A percentile compares a stretch with the other conserved stretches of the same genome.
Evolutionary conservation across 2,113 vertebrate species (phyloP).

Genomic region (Sakesphorus luctuosus): DNA sequence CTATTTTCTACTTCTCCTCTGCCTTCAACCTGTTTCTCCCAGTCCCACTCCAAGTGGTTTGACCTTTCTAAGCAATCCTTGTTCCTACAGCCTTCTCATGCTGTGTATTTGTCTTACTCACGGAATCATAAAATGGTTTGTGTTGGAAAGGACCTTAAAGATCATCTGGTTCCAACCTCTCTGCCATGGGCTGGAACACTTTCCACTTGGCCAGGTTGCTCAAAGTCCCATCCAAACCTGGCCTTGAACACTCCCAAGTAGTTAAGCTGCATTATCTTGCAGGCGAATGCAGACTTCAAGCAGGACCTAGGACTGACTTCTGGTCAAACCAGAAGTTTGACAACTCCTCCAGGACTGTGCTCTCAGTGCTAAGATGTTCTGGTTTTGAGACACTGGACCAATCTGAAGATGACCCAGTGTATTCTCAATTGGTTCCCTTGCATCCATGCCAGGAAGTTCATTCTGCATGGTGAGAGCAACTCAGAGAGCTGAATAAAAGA

Average conservation of each 20-base stretch:
- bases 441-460: not conserved
- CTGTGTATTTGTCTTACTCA: not conserved
- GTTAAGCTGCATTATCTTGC: not conserved
- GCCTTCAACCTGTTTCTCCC: not conserved
- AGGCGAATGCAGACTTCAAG: not conserved
- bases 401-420: not conserved
- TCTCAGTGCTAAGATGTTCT: not conserved
- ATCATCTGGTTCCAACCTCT: not conserved
- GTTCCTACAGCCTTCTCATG: not conserved
- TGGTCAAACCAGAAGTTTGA: not conserved
- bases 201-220: not conserved
- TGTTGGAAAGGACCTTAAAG: not conserved
- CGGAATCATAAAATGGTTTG: not conserved
- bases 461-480: not conserved
- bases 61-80: not conserved
- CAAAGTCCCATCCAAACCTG: not conserved
- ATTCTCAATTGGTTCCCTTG: not conserved
- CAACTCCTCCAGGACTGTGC: not conserved
- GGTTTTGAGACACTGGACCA: not conserved
- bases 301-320: not conserved
- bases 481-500: not conserved
- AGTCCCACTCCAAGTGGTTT: not conserved
- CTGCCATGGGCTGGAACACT: not conserved
- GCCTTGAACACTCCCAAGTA: not conserved
- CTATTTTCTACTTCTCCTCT: not conserved